phyloP scores from a whole-genome alignment of 2,113 vertebrate genomes.

The Porphyrio hochstetteri region DNA sequence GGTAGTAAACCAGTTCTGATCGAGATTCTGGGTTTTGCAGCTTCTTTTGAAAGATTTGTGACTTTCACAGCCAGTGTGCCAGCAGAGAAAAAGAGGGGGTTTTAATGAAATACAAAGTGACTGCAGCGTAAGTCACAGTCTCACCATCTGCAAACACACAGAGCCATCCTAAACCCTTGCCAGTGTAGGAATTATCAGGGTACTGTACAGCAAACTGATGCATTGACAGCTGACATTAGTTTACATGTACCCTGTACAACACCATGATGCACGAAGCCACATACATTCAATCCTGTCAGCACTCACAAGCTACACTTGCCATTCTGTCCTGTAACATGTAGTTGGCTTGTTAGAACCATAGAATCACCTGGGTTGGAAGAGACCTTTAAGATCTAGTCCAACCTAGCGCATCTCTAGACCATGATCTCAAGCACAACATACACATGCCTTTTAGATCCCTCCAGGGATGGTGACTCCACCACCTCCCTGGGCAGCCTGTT shows the following conservation, averaged over 20 bases:
- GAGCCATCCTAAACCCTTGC: not conserved
- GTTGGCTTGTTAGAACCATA: no score
- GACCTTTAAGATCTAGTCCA: no score
- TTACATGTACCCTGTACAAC: no score
- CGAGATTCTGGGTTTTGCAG: not conserved
- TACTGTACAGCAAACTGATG: not conserved
- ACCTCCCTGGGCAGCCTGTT: no score
- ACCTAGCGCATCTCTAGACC: no score
- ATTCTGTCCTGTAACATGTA: accelerated
- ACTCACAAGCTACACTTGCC: not conserved
- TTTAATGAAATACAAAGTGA: not conserved
- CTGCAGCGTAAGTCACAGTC: not conserved
- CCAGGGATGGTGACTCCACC: no score
- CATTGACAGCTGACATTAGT: not conserved
- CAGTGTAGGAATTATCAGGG: not conserved
- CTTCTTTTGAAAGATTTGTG: not conserved
- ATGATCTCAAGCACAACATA: no score
- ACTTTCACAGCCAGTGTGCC: not conserved
- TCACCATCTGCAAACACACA: not conserved
- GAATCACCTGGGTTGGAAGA: no score
- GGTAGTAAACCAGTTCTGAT: not conserved
- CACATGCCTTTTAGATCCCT: no score
- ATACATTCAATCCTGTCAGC: not conserved
- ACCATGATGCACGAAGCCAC: not conserved
- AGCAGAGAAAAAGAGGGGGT: not conserved